Conservation (phyloP, 2,888 invertebrate genomes). For the Archaeoteleia sp. region DNA sequence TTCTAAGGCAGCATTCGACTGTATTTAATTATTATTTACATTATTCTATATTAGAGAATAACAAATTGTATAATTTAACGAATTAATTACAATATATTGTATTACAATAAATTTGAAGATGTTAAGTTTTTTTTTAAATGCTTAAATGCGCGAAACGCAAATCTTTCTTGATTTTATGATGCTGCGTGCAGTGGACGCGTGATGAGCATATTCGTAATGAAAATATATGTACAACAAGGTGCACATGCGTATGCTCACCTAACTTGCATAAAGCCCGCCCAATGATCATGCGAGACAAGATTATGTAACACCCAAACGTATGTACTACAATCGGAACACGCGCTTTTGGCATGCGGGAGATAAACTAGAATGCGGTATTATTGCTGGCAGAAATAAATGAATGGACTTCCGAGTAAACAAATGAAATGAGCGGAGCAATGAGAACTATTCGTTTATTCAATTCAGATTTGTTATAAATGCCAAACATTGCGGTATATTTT, state of each 20-base stretch:
- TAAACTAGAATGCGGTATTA: constrained; percentile 9
- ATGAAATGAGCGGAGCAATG: background rate
- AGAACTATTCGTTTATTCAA: background rate
- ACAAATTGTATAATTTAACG: too few relatives aligned
- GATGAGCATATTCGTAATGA: background rate
- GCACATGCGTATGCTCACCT: background rate
- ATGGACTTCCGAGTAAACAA: constrained; percentile 12
- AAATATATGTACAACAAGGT: background rate
- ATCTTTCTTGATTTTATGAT: too few relatives aligned
- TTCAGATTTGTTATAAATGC: too few relatives aligned
- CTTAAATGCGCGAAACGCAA: too few relatives aligned
- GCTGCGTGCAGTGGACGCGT: background rate
- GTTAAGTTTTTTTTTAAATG: too few relatives aligned
- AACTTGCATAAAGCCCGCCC: background rate
- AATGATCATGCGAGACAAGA: background rate
- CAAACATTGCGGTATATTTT: too few relatives aligned
- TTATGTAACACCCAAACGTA: background rate
- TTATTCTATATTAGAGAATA: background rate
- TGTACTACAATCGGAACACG: constrained; percentile 11
- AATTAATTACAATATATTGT: too few relatives aligned
- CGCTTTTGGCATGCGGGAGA: constrained; percentile 11
- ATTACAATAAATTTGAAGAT: too few relatives aligned
- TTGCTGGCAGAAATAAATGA: constrained; percentile 16
- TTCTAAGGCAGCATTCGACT: too few relatives aligned
- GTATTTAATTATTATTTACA: too few relatives aligned